Evolutionary conservation across 2,797 vertebrate genomes (phyloP).

Genomic region (Poeciliopsis paucimaculata): DNA sequence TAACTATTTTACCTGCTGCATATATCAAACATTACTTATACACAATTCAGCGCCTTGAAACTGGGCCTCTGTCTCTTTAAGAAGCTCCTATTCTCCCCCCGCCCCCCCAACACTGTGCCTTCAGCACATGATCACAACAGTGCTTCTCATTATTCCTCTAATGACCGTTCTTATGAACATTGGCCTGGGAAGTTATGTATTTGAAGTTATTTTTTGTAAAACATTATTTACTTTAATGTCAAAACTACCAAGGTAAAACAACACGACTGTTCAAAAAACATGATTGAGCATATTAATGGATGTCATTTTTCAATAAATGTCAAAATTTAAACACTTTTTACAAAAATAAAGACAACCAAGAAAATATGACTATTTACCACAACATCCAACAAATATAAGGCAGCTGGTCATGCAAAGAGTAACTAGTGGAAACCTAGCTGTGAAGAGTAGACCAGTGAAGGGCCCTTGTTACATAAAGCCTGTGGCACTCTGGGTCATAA

Average conservation of each 20-base stretch:
- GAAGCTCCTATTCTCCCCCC: too few relatives aligned
- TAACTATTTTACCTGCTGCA: too few relatives aligned
- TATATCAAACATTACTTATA: too few relatives aligned
- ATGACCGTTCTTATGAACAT: too few relatives aligned
- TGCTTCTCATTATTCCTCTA: too few relatives aligned
- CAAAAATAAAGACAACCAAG: background rate
- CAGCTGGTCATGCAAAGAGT: slow-evolving; percentile 41
- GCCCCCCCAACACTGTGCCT: too few relatives aligned
- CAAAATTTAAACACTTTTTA: slow-evolving; percentile 3
- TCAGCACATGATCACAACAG: too few relatives aligned
- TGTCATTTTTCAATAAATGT: slow-evolving; percentile 17
- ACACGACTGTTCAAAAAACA: background rate
- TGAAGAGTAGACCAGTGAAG: slow-evolving; percentile 63
- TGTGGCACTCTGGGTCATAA: slow-evolving; percentile 75
- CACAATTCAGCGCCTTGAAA: too few relatives aligned
- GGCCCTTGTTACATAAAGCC: slow-evolving; percentile 76
- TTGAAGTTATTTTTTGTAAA: background rate
- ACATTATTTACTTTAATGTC: background rate
- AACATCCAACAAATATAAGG: background rate
- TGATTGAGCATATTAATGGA: background rate
- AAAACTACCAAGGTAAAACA: background rate
- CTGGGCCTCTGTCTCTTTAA: too few relatives aligned
- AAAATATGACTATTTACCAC: slow-evolving; percentile 1
- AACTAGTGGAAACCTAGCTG: slow-evolving; percentile 39
- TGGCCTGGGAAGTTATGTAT: background rate